A percentile compares a stretch with the other conserved stretches of the same genome.
Conservation (phyloP, 1,140 invertebrate species). For the Temnothorax nylanderi region DNA sequence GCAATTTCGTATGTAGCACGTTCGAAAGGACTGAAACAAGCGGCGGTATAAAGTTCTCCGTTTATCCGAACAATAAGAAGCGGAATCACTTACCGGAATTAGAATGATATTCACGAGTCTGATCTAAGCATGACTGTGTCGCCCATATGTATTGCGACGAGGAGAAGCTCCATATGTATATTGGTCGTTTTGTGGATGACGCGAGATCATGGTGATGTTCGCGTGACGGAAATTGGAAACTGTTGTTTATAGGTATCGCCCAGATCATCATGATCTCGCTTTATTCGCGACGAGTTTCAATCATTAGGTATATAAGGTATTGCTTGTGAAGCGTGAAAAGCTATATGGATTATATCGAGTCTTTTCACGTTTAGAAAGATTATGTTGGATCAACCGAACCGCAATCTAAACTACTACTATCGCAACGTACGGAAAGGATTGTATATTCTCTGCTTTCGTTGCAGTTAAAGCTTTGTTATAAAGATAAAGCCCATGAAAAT, state of each 20-base stretch:
- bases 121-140: constrained; percentile 64
- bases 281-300: constrained; percentile 59
- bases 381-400: constrained; percentile 56
- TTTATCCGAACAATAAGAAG: constrained; percentile 57
- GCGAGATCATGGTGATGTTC: constrained; percentile 67
- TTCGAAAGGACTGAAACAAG: constrained; percentile 45
- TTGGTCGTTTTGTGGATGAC: constrained; percentile 69
- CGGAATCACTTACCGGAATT: constrained; percentile 48
- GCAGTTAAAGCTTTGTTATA: constrained; percentile 75
- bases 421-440: constrained; percentile 73
- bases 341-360: constrained; percentile 36
- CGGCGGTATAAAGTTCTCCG: constrained; percentile 43
- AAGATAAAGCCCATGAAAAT: constrained; percentile 73
- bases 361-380: constrained; percentile 64
- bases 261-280: constrained; percentile 69
- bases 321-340: constrained; percentile 58
- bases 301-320: constrained; percentile 66
- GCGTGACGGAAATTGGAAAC: constrained; percentile 68
- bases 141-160: constrained; percentile 61
- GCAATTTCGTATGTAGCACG: constrained; percentile 47
- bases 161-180: constrained; percentile 67
- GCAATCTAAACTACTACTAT: constrained; percentile 62
- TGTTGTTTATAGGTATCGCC: constrained; percentile 71
- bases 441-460: constrained; percentile 80
- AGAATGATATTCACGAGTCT: constrained; percentile 41